Base-by-base conservation (phyloP, 2,797 vertebrate species). In the Gymnoscopelus microlampas region DNA sequence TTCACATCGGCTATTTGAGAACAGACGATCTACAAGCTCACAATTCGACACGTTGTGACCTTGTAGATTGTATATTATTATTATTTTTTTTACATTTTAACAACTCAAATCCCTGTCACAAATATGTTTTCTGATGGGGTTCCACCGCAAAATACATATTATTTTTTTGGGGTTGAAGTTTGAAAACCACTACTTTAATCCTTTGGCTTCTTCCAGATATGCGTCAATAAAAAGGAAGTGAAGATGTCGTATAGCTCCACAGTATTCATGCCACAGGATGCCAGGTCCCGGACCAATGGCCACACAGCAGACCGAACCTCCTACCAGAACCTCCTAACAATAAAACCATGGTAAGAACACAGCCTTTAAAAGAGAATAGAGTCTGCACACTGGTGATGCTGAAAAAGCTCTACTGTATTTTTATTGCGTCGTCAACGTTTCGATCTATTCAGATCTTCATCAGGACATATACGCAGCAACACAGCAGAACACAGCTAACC, bases 221-320 rank as follows among this genome's bases (percentile, higher is more conserved):
- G 59, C n/a, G 53, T 66, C 66, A 77, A 62, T 68, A 84, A 75
- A 70, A 82, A 75, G 64, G 83, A 87, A 3, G 26, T 57, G 32
- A 90, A 73, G 74, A 73, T 82, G 3, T 88, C 84, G 0, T 89
- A 73, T 76, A 89, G 87, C 63, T 90, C 90, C 3, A 82, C 79
- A 0, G 80, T 89, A 14, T 81, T 91, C 58, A 53, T 89, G 65
- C 78, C 85, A 1, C 88, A 90, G 61, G 91, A 92, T 11, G 13
- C 75, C 66, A 80, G 79, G 54, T 76, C 68, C 26, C 79, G 77
- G 61, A 65, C 44, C 53, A 35, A 29, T 1, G 70, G 82, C 7
- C 66, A 67, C 19, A 51, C 81, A 10, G 69, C 73, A 1, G 87
- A 90, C 66, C 80, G 79, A 72, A 85, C 78, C 7, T 81, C 85